A percentile compares a stretch with the other conserved stretches of the same genome.
Evolutionary conservation across 2,113 vertebrate genomes (phyloP).

Genomic region (Cephalopholis sonnerati): DNA sequence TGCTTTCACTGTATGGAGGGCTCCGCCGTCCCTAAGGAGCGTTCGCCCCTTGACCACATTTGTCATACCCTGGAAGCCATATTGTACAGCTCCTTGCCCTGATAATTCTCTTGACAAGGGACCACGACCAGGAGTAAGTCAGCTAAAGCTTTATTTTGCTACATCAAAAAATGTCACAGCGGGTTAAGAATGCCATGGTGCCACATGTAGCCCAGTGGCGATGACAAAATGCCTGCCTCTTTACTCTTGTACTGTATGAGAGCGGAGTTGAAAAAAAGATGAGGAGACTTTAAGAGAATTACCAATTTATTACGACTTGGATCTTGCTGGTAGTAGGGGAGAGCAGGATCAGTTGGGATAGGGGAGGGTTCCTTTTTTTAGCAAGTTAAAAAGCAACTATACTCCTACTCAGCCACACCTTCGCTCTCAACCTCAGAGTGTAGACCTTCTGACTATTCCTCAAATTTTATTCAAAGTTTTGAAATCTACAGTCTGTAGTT

Average conservation of each 20-base stretch:
- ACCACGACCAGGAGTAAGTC: constrained; percentile 57
- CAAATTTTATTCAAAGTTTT: too few relatives aligned
- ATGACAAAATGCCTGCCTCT: constrained; percentile 64
- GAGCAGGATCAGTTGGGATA: too few relatives aligned
- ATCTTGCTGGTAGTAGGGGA: neutral
- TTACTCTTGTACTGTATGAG: constrained; percentile 44
- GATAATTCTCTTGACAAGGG: constrained; percentile 71
- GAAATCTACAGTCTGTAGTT: too few relatives aligned
- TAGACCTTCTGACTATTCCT: too few relatives aligned
- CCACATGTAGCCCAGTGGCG: constrained; percentile 45
- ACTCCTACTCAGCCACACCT: too few relatives aligned
- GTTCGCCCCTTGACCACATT: constrained; percentile 73
- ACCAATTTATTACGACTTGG: neutral
- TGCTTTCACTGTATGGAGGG: constrained; percentile 64
- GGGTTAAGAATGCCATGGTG: constrained; percentile 64
- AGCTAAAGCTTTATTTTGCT: constrained; percentile 69
- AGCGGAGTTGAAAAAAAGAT: neutral
- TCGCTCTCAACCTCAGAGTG: too few relatives aligned
- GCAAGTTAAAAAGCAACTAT: too few relatives aligned
- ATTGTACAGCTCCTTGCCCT: constrained; percentile 52
- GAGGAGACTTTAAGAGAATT: neutral
- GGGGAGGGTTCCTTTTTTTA: too few relatives aligned
- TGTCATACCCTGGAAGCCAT: constrained; percentile 72
- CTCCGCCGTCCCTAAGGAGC: constrained; percentile 53
- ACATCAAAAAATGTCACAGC: constrained; percentile 66